A percentile compares a stretch with the other conserved stretches of the same genome.
Conservation (phyloP, 2,113 vertebrate genomes). For the Megaleporinus macrocephalus region DNA sequence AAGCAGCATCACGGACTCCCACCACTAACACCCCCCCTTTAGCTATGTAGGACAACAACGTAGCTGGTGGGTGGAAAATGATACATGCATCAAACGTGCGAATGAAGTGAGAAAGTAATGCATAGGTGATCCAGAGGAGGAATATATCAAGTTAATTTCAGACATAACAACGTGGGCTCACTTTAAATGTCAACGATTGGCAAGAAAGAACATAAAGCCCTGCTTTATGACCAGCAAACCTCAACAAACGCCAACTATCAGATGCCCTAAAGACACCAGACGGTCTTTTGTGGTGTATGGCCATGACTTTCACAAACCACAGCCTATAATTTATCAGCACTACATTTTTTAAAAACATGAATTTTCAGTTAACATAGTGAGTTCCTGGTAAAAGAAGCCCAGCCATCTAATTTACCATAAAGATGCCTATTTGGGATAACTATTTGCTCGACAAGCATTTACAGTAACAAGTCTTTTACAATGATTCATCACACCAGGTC, state of each 20-base stretch:
- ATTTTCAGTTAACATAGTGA: neutral
- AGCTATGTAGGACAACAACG: slow-evolving; percentile 42
- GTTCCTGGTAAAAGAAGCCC: slow-evolving; percentile 1
- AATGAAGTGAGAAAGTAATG: slow-evolving; percentile 1
- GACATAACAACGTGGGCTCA: neutral
- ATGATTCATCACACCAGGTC: slow-evolving; percentile 49
- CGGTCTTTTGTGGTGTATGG: neutral
- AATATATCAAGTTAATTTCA: neutral
- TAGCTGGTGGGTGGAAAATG: slow-evolving; percentile 50
- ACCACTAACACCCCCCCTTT: slow-evolving; percentile 53
- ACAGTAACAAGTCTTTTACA: slow-evolving; percentile 50
- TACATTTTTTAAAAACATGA: neutral
- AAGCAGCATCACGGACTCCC: slow-evolving; percentile 61
- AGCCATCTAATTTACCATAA: slow-evolving; percentile 19
- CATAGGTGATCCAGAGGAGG: neutral
- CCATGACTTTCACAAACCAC: neutral
- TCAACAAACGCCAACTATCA: neutral
- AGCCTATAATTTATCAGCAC: neutral
- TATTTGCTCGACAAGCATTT: slow-evolving; percentile 34
- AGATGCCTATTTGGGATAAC: slow-evolving; percentile 10
- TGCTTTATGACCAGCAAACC: neutral
- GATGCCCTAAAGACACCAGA: neutral
- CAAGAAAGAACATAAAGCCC: neutral
- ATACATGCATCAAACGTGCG: slow-evolving; percentile 41
- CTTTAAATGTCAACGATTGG: neutral